Conservation (phyloP, 2,797 vertebrate species). For the Thalassophryne amazonica region DNA sequence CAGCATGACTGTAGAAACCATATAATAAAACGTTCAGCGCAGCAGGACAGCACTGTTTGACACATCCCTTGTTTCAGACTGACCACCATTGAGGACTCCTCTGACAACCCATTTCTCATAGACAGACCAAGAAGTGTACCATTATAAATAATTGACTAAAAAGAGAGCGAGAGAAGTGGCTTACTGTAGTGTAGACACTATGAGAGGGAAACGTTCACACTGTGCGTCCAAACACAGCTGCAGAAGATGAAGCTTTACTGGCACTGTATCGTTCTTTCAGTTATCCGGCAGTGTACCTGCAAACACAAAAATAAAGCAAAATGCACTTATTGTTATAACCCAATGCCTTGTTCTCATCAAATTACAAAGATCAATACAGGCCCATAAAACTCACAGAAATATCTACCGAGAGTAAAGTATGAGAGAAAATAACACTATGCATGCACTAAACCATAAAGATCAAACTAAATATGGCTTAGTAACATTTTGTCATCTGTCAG, state of each 20-base stretch:
- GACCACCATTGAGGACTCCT: no score
- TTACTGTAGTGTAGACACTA: constrained; percentile 21
- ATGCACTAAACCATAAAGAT: no score
- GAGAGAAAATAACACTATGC: no score
- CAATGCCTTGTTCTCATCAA: not conserved
- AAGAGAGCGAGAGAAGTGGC: constrained; percentile 3
- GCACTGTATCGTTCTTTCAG: not conserved
- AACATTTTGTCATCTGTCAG: constrained; percentile 1
- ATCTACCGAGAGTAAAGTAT: not conserved
- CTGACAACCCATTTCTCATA: not conserved
- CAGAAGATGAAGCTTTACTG: not conserved
- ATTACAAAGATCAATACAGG: not conserved
- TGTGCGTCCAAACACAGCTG: not conserved
- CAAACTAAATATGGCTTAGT: constrained; percentile 39
- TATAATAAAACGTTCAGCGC: not conserved
- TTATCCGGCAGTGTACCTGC: constrained; percentile 1
- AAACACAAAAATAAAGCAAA: not conserved
- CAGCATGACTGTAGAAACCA: constrained; percentile 27
- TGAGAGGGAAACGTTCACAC: not conserved
- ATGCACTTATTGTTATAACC: not conserved
- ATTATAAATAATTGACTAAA: not conserved
- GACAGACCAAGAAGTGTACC: not conserved
- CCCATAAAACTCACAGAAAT: not conserved
- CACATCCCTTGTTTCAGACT: not conserved
- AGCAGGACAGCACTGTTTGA: constrained; percentile 14